Base-by-base conservation (phyloP, 2,113 vertebrate species). In the Syngnathus floridae region DNA sequence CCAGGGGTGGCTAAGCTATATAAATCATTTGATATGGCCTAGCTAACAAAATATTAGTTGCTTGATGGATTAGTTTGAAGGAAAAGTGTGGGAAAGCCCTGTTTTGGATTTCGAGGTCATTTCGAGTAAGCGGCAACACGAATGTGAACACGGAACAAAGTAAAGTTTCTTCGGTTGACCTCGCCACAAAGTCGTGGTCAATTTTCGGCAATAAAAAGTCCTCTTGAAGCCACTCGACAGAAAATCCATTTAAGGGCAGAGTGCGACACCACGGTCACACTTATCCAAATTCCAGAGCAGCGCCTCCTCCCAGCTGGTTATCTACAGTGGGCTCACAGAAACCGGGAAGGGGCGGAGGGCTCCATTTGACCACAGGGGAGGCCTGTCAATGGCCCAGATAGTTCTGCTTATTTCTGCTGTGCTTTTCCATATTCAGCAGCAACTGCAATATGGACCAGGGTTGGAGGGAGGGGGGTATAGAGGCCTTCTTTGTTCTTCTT, bases 331-430 rank as follows among this genome's bases (percentile, higher is more conserved):
- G 78, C 79, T 31, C 76, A 62, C 70, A 56, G 77, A 61, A 75
- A 66, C 45, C 65, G 14, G 62, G 26, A 22, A 5, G 48, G 61
- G 7, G 46, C 26, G 54, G 74, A 40, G 51, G 65, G 45, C 40
- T 49, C 75, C 81, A 82, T 85, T 80, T 88, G 85, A 89, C 91
- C 88, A 87, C 82, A 73, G 84, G 89, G 84, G 86, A 86, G 88
- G 86, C 83, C 87, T 86, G 88, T 86, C 88, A 88, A 86, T 82
- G 85, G 86, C 87, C 86, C 89, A 86, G 90, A 92, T 92, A 91
- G 90, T 91, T 91, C 89, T 90, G 89, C 77, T 82, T 82, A 89
- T 90, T 91, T 90, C 72, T 61, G 62, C 54, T 59, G 68, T 67
- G 71, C 59, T 80, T 88, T 90, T 88, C 83, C 87, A 89, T 89